Percentiles rank a stretch among this genome's conserved stretches.
phyloP scores from a whole-genome alignment of 2,888 invertebrate species.

The Phasia obesa region DNA sequence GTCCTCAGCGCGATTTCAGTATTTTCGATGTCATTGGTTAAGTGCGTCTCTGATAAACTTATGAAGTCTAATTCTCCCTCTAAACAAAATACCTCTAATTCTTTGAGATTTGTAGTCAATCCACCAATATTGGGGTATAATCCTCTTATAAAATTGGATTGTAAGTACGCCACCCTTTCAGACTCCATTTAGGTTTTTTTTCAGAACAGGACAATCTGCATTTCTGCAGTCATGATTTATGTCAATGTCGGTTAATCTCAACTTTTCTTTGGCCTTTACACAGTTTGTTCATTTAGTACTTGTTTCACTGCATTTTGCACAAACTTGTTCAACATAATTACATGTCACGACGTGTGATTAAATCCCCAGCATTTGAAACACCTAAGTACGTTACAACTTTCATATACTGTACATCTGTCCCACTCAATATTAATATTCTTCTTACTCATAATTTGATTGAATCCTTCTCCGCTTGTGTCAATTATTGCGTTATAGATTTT shows the following conservation, averaged over 20 bases:
- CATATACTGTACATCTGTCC: too few relatives aligned
- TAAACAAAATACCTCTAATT: neutral
- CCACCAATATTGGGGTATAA: conserved; percentile 28
- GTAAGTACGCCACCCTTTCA: conserved; percentile 15
- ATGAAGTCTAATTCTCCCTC: conserved; percentile 32
- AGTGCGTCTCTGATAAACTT: conserved; percentile 16
- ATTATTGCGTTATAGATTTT: neutral
- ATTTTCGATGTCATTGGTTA: conserved; percentile 9
- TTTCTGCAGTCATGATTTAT: conserved; percentile 47
- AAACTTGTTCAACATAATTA: neutral
- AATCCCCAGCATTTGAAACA: too few relatives aligned
- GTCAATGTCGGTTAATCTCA: conserved; percentile 5
- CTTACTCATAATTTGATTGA: neutral
- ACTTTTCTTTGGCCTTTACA: conserved; percentile 23
- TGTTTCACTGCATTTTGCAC: conserved; percentile 15
- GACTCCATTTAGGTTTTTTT: neutral
- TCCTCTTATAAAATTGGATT: neutral
- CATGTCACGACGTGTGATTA: too few relatives aligned
- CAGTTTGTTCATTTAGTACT: conserved; percentile 46
- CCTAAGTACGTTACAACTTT: too few relatives aligned
- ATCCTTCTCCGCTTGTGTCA: neutral
- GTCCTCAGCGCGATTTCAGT: too few relatives aligned
- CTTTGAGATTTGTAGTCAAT: too few relatives aligned
- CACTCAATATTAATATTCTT: too few relatives aligned
- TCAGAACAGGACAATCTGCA: neutral